Evolutionary conservation across 37 sponge, comb jelly and placozoan species (phyloP).

Genomic region (Axinella damicornis): DNA sequence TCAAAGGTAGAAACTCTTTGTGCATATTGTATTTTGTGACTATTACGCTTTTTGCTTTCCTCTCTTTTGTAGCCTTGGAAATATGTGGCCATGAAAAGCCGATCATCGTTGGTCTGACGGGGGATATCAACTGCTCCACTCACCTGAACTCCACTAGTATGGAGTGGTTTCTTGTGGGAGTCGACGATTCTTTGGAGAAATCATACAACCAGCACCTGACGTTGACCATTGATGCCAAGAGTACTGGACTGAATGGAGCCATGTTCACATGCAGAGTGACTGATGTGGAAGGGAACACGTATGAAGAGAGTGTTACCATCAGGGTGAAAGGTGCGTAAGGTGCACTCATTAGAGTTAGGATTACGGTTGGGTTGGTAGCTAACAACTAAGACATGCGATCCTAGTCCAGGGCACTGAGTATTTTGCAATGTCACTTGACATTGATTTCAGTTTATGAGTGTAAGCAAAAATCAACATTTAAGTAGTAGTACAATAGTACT

Average conservation of each 20-base stretch:
- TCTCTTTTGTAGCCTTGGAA: too few species aligned
- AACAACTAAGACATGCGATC: too few species aligned
- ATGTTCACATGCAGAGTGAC: slow-evolving; percentile 21
- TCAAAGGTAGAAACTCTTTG: slow-evolving; percentile 13
- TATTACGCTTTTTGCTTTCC: too few species aligned
- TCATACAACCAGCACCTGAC: too few species aligned
- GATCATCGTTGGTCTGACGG: neutral
- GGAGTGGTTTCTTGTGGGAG: slow-evolving; percentile 29
- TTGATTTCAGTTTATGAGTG: too few species aligned
- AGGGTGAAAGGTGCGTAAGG: slow-evolving; percentile 29
- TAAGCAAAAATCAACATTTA: too few species aligned
- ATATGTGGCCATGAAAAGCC: too few species aligned
- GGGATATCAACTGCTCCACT: slow-evolving; percentile 11
- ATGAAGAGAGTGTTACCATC: slow-evolving; percentile 12
- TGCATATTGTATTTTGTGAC: neutral
- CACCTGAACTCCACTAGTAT: neutral
- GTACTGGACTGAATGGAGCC: slow-evolving; percentile 16
- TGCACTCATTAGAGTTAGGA: too few species aligned
- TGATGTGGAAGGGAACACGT: neutral
- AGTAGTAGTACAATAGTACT: too few species aligned
- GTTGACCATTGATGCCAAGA: neutral
- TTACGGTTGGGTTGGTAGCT: too few species aligned
- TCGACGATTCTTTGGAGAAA: slow-evolving; percentile 1
- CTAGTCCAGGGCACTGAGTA: too few species aligned
- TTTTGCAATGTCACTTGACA: too few species aligned